Evolutionary conservation across 2,888 invertebrate species (phyloP), one percentile per base, ranked within the genome.

Genomic region (Galerucella pusilla): DNA sequence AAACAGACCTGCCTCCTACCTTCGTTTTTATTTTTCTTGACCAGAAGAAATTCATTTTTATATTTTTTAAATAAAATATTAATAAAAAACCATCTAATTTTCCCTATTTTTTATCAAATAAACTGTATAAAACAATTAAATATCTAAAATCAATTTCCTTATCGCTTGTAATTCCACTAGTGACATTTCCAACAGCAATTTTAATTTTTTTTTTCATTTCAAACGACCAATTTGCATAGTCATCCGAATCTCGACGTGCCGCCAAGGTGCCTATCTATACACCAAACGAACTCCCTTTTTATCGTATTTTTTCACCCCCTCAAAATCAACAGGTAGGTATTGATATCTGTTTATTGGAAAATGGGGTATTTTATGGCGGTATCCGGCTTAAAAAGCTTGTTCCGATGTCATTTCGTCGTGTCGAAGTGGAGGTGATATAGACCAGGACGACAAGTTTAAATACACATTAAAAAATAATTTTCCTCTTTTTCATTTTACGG

Each of bases 311-410:
- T 83, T 78, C 80, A 77, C 79, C 83, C 81, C 82, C 76, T 80
- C 20, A 65, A 81, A 81, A 84, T 86, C 88, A 88, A 88, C 88
- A 88, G 87, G 87, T 88, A 84, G 86, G 85, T 88, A 88, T 88
- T 86, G 88, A 87, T 88, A 88, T 87, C 87, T 86, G 87, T 87
- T 88, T 88, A 88, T 88, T 88, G 88, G 88, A 87, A 87, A 87
- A 87, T 87, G 85, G 86, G 87, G 87, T 86, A 86, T 86, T 86
- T 86, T 85, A 86, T 85, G 83, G 84, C 82, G 79, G 85, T 82
- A 85, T 86, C 85, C 86, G 85, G 85, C 83, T 84, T 85, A 84
- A 83, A 83, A 83, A 83, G 83, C 81, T 75, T 83, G 80, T 82
- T 82, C 80, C 78, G 77, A 81, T 82, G 84, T 82, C 83, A 79